These are phyloP conservation scores for Phalloptychus januarius DNA, from an alignment of 2,797 vertebrate species.

Conservation along the genomic window DNA sequence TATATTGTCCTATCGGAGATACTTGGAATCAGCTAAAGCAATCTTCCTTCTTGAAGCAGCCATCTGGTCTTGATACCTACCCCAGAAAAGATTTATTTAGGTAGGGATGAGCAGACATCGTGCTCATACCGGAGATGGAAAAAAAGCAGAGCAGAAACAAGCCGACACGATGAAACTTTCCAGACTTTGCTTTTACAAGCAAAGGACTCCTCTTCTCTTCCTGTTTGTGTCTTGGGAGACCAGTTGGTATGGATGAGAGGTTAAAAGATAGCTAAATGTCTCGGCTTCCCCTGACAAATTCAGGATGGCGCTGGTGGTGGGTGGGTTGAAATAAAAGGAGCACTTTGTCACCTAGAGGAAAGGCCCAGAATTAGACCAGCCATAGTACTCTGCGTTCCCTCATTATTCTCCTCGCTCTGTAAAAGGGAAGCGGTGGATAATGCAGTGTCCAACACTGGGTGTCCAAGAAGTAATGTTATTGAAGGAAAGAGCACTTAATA, in stretches of 20 bases:
- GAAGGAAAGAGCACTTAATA: slow-evolving; percentile 1
- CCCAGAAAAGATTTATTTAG: neutral
- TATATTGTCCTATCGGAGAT: slow-evolving; percentile 45
- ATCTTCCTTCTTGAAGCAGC: neutral
- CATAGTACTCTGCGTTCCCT: slow-evolving; percentile 43
- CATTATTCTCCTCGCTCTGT: slow-evolving; percentile 47
- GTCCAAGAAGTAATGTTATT: slow-evolving; percentile 5
- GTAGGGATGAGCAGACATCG: neutral
- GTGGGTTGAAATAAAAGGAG: slow-evolving; percentile 55
- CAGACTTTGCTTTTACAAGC: slow-evolving; percentile 54
- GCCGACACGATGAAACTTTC: slow-evolving; percentile 59
- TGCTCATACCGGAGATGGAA: slow-evolving; percentile 27
- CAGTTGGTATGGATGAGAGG: slow-evolving; percentile 62
- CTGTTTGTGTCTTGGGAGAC: slow-evolving; percentile 63
- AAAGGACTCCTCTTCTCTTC: slow-evolving; percentile 40
- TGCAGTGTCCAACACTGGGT: neutral
- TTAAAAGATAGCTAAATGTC: slow-evolving; percentile 75
- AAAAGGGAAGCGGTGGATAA: slow-evolving; percentile 24
- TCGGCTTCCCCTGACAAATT: slow-evolving; percentile 71
- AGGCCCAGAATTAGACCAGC: slow-evolving; percentile 43
- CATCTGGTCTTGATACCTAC: neutral
- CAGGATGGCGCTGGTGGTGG: slow-evolving; percentile 54
- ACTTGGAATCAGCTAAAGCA: neutral
- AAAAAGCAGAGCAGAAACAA: slow-evolving; percentile 61
- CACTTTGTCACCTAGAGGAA: slow-evolving; percentile 56